A percentile compares a stretch with the other conserved stretches of the same genome.
phyloP scores from a whole-genome alignment of 2,113 vertebrate genomes.

The Myrmecobius fasciatus region DNA sequence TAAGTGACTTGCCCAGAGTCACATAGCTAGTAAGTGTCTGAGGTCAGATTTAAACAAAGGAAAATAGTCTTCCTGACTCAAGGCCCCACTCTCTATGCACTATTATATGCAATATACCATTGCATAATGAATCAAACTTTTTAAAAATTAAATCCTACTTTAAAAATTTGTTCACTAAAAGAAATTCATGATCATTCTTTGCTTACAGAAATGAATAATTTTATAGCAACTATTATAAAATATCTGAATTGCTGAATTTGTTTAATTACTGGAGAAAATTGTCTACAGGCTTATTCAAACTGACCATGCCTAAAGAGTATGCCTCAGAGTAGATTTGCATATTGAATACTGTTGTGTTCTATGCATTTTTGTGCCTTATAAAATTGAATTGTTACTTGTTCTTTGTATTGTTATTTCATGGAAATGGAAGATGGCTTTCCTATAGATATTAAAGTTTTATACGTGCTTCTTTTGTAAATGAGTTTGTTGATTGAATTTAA shows the following conservation, averaged over 20 bases:
- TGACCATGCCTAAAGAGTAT: not conserved
- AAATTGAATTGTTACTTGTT: not conserved
- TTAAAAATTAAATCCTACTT: not conserved
- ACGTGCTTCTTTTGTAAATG: not conserved
- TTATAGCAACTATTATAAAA: not conserved
- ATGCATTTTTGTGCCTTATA: not conserved
- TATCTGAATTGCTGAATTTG: not conserved
- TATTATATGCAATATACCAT: too few species aligned
- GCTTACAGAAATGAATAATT: not conserved
- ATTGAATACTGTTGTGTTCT: not conserved
- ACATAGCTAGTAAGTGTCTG: too few species aligned
- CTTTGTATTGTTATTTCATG: not conserved
- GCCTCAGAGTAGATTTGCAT: not conserved
- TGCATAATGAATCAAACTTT: not conserved
- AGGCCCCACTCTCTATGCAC: too few species aligned
- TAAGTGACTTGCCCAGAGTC: too few species aligned
- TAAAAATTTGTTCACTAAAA: not conserved
- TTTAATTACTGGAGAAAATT: not conserved
- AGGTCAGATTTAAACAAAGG: too few species aligned
- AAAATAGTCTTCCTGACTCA: too few species aligned
- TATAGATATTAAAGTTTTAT: not conserved
- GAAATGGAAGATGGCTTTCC: not conserved
- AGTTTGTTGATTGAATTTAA: not conserved
- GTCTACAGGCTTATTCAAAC: not conserved
- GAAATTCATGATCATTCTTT: not conserved